Evolutionary conservation across 1,140 invertebrate genomes (phyloP), one percentile per base, ranked within the genome.

Genomic region (Lepidurus arcticus): DNA sequence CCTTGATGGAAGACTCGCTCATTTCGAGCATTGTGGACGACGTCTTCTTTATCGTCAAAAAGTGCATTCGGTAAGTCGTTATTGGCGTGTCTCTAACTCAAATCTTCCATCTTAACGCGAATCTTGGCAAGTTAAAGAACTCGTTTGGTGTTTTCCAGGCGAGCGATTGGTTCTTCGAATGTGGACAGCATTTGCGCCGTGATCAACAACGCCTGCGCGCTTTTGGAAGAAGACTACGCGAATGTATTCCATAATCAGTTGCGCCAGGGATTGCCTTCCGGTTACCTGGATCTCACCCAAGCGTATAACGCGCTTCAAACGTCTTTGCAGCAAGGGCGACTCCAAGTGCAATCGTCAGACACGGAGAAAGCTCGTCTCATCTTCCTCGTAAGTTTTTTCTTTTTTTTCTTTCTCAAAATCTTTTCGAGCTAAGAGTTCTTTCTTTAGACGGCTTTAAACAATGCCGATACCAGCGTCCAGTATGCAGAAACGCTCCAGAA

Each of bases 1-100:
- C 87, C 0, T 85, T 92, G 47, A 87, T 89, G 75, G 87, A 87
- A 77, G 80, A 90, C 42, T 90, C 92, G 75, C 88, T 92, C 79
- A 94, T 91, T 4, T 97, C 96, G 0, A 97, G 93, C 81, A 92
- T 99, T 87, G 92, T 99, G 0, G 98, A 99, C 85, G 97, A 99
- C 87, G 92, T 98, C 4, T 99, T 99, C 85, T 99, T 97, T 84
- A 97, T 99, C 80, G 90, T 98, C 0, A 93, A 96, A 81, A 99
- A 99, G 87, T 96, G 94, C 83, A 92, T 98, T 45, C 91, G 93
- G 93, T 94, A 86, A 82, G 83, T 81, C 24, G 79, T 45, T 13
- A 1, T 1, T 65, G 11, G 47, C 7, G 5, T 6, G 6, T n/a
- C 47, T 65, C 13, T 65, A n/a, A 4, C 24, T 24, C 9, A 21